Conservation (phyloP, 1,140 invertebrate genomes). For the Eufriesea mexicana region DNA sequence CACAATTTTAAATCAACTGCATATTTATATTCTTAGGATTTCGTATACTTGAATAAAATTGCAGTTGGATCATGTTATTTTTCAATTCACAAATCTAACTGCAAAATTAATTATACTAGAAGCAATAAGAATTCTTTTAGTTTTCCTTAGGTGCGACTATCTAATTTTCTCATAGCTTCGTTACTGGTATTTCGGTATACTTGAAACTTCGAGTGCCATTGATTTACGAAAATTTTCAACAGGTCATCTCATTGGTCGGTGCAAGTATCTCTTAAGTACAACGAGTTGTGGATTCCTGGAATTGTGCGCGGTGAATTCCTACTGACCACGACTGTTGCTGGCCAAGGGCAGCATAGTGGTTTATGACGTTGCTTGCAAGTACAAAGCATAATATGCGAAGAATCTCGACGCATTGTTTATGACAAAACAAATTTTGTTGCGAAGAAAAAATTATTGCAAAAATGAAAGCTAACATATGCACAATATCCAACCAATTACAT, state of each 20-base stretch:
- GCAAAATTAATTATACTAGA: too few relatives aligned
- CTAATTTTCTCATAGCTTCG: neutral
- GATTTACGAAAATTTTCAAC: neutral
- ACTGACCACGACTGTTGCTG: neutral
- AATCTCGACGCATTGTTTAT: too few relatives aligned
- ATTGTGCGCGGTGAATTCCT: slow-evolving; percentile 9
- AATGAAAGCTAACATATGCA: too few relatives aligned
- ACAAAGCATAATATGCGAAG: neutral
- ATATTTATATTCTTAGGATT: too few relatives aligned
- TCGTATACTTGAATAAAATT: too few relatives aligned
- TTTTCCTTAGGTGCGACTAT: too few relatives aligned
- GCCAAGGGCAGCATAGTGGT: neutral
- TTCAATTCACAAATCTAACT: too few relatives aligned
- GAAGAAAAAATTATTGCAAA: too few relatives aligned
- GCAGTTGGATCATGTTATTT: too few relatives aligned
- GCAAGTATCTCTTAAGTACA: neutral
- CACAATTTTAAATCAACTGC: too few relatives aligned
- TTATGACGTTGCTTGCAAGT: slow-evolving; percentile 1
- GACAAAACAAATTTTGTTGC: too few relatives aligned
- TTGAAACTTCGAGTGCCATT: neutral
- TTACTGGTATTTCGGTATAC: rapidly evolving
- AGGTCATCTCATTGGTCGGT: neutral
- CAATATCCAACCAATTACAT: too few relatives aligned
- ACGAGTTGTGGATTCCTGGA: neutral
- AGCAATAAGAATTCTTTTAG: neutral